These are phyloP conservation scores for Gymnogyps californianus DNA, from an alignment of 2,113 vertebrate species.

Conservation along the genomic window DNA sequence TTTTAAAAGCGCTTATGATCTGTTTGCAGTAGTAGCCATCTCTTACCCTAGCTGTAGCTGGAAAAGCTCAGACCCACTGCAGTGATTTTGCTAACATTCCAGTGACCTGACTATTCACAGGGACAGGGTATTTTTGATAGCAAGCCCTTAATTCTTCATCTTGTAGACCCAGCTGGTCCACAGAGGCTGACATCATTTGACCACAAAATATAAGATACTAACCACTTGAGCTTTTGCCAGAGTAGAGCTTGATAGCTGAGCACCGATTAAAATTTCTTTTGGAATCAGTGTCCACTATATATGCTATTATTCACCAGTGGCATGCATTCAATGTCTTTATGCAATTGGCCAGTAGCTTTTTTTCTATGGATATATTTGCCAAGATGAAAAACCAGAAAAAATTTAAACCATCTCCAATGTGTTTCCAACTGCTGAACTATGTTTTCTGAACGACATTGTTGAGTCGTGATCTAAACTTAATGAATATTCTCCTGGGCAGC, in stretches of 20 bases:
- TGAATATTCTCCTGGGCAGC: background rate
- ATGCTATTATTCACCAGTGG: background rate
- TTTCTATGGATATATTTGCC: background rate
- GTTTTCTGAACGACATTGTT: conserved; percentile 9
- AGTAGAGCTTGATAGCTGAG: background rate
- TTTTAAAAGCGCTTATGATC: background rate
- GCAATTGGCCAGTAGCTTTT: background rate
- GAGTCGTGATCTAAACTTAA: background rate
- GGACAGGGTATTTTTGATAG: background rate
- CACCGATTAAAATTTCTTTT: background rate
- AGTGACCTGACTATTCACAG: background rate
- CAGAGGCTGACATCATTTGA: conserved; percentile 39
- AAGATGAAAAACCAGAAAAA: conserved; percentile 14
- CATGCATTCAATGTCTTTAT: background rate
- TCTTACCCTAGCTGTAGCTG: background rate
- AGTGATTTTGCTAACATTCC: background rate
- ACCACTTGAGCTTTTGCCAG: background rate
- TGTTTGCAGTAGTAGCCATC: background rate
- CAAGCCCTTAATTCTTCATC: background rate
- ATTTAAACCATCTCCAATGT: background rate
- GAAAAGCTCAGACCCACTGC: background rate
- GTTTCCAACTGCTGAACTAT: background rate
- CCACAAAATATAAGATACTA: conserved; percentile 7
- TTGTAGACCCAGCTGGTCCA: background rate
- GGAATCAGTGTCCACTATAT: background rate